Percentiles rank a stretch among this genome's conserved stretches.
phyloP scores from a whole-genome alignment of 2,888 invertebrate species.

The Drosophila yooni region DNA sequence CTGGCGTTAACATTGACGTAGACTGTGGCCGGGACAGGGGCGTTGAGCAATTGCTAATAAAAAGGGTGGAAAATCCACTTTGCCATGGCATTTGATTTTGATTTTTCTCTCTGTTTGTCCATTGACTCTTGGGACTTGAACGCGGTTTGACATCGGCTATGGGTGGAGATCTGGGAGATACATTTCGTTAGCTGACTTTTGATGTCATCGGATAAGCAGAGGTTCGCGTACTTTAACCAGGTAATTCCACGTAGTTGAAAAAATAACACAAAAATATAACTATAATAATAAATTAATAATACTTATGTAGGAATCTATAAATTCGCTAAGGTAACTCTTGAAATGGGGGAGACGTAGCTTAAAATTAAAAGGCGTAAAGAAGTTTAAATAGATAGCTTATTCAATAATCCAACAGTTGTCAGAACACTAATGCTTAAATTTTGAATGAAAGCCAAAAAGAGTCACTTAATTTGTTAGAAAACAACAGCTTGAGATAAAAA shows the following conservation, averaged over 20 bases:
- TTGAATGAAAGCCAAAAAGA: background rate
- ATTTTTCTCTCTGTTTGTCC: constrained; percentile 65
- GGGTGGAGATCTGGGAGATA: constrained; percentile 42
- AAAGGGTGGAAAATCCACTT: constrained; percentile 83
- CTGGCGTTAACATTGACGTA: constrained; percentile 28
- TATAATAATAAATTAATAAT: background rate
- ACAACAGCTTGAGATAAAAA: accelerated
- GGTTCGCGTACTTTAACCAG: constrained; percentile 13
- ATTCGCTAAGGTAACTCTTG: background rate
- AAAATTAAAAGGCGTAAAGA: background rate
- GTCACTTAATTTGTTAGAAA: background rate
- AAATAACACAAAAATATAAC: background rate
- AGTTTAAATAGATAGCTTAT: background rate
- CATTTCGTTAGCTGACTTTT: constrained; percentile 58
- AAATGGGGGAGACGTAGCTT: accelerated
- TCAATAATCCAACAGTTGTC: accelerated
- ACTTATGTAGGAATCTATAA: background rate
- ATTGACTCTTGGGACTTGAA: constrained; percentile 50
- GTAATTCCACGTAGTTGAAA: constrained; percentile 9
- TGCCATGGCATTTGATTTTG: constrained; percentile 83
- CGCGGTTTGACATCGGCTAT: constrained; percentile 22
- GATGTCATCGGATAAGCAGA: constrained; percentile 73
- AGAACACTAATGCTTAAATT: background rate
- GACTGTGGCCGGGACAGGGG: constrained; percentile 20
- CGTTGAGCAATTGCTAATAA: constrained; percentile 75